These are phyloP conservation scores for Gobionotothen gibberifrons DNA, from an alignment of 2,797 vertebrate genomes.

Conservation along the genomic window DNA sequence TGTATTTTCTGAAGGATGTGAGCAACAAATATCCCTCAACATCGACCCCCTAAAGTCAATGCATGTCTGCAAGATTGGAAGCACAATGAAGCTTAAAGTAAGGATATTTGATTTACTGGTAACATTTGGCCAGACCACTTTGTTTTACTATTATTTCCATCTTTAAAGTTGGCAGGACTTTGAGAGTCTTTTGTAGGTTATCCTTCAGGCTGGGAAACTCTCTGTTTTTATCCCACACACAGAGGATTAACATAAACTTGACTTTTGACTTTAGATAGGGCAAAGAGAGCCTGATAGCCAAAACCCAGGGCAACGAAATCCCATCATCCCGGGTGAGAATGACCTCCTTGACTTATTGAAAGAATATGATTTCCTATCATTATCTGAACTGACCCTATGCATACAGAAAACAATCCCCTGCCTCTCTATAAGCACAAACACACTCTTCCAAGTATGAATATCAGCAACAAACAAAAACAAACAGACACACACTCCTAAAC, in stretches of 20 bases:
- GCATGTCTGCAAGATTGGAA: neutral
- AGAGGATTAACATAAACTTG: too few relatives aligned
- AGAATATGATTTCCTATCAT: neutral
- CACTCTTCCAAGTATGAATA: conserved; percentile 56
- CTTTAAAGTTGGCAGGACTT: too few relatives aligned
- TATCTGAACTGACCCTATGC: conserved; percentile 29
- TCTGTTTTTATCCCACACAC: too few relatives aligned
- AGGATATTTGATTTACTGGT: neutral
- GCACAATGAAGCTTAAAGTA: too few relatives aligned
- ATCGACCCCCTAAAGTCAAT: neutral
- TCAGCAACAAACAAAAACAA: conserved; percentile 69
- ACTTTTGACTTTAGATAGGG: too few relatives aligned
- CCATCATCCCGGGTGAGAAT: neutral
- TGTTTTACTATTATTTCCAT: neutral
- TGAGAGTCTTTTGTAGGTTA: too few relatives aligned
- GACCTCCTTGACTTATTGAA: neutral
- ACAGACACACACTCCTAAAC: conserved; percentile 68
- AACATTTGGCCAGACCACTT: too few relatives aligned
- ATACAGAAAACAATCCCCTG: conserved; percentile 52
- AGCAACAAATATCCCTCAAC: neutral
- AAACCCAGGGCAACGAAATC: neutral
- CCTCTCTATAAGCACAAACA: conserved; percentile 54
- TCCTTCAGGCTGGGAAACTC: too few relatives aligned
- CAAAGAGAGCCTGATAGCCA: too few relatives aligned
- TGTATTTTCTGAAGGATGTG: neutral